Conservation (phyloP, 1,140 invertebrate species). For the Apis florea region DNA sequence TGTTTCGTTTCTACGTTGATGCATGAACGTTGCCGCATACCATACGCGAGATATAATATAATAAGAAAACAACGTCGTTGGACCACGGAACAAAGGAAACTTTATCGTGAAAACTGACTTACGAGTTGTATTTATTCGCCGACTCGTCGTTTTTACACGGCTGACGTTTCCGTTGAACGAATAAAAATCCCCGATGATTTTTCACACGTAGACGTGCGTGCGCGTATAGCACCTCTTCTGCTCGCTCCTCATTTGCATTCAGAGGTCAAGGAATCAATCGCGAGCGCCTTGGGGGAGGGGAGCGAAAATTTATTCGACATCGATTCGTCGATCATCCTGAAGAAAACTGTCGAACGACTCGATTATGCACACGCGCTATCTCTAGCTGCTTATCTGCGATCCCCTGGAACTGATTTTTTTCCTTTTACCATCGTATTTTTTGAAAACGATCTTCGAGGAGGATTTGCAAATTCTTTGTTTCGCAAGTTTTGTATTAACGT, state of each 20-base stretch:
- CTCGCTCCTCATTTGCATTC: constrained; percentile 24
- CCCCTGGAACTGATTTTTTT: neutral
- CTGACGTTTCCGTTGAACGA: neutral
- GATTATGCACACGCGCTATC: constrained; percentile 11
- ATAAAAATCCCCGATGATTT: constrained; percentile 12
- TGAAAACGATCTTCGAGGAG: neutral
- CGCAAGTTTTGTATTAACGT: neutral
- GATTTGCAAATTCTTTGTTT: too few species aligned
- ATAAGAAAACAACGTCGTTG: neutral
- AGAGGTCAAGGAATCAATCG: constrained; percentile 33
- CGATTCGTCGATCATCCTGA: constrained; percentile 21
- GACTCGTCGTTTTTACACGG: neutral
- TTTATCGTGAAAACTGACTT: constrained; percentile 13
- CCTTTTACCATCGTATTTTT: neutral
- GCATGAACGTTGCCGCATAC: neutral
- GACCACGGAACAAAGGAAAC: neutral
- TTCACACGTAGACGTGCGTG: neutral
- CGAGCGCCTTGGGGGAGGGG: neutral
- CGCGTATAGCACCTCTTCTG: neutral
- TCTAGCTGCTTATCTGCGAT: neutral
- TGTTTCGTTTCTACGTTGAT: neutral
- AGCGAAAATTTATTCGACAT: constrained; percentile 29
- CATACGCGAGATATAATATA: neutral
- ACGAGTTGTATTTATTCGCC: constrained; percentile 3
- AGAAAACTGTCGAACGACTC: neutral